These are phyloP conservation scores for Steinernema feltiae DNA, from an alignment of 1,140 invertebrate species.

Conservation along the genomic window DNA sequence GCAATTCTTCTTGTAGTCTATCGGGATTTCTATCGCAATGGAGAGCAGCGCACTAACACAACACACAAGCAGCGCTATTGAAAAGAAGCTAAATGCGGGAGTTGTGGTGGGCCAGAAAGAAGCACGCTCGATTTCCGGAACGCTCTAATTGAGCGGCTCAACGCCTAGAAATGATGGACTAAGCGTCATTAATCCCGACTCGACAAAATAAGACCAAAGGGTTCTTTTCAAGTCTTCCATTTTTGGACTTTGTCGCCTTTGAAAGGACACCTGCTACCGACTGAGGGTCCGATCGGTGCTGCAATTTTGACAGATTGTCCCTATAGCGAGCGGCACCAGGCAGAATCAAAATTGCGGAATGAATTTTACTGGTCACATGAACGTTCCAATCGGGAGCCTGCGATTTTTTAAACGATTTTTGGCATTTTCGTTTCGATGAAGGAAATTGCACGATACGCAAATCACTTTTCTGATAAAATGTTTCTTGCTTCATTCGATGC, in stretches of 20 bases:
- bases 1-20: background rate
- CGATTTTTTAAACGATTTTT: background rate
- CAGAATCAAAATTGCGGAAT: too few relatives aligned
- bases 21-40: background rate
- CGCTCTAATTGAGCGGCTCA: slow-evolving; percentile 10
- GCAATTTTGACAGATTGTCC: too few relatives aligned
- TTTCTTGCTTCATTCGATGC: too few relatives aligned
- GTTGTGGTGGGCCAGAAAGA: background rate
- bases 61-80: background rate
- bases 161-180: too few relatives aligned
- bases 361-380: too few relatives aligned
- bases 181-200: background rate
- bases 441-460: background rate
- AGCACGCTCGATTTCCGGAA: slow-evolving; percentile 5
- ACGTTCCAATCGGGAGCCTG: background rate
- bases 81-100: background rate
- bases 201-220: background rate
- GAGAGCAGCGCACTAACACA: background rate
- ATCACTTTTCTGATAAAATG: too few relatives aligned
- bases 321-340: too few relatives aligned
- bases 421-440: background rate
- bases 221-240: too few relatives aligned
- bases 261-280: too few relatives aligned
- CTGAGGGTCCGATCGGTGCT: too few relatives aligned
- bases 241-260: too few relatives aligned